Percentiles rank a stretch among this genome's conserved stretches.
phyloP scores from a whole-genome alignment of 2,113 vertebrate species.

The Onychorhynchus coronatus region DNA sequence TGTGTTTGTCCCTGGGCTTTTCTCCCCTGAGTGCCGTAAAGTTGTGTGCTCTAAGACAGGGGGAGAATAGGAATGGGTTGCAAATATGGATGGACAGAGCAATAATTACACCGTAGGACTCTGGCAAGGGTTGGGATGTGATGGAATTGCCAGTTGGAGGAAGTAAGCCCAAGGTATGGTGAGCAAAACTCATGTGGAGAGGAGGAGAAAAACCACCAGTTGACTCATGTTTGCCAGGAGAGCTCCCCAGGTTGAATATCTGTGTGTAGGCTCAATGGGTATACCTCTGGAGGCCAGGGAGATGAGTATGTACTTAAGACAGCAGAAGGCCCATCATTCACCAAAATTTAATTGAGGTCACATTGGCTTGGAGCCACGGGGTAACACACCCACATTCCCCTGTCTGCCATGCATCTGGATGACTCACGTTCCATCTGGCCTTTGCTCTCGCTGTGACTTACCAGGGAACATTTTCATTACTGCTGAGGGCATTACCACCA shows the following conservation, averaged over 20 bases:
- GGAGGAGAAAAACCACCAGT: neutral
- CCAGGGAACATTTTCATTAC: neutral
- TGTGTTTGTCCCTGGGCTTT: neutral
- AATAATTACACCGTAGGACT: neutral
- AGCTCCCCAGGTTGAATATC: neutral
- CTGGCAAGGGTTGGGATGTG: neutral
- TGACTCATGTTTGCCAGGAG: neutral
- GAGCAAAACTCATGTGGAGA: neutral
- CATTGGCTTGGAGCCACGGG: slow-evolving; percentile 12
- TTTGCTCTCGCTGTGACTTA: neutral
- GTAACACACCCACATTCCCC: slow-evolving; percentile 49
- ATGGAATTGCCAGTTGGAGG: neutral
- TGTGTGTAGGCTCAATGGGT: neutral
- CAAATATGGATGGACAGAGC: neutral
- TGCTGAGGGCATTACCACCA: neutral
- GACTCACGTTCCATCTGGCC: neutral
- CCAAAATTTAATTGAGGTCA: slow-evolving; percentile 40
- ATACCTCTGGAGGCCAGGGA: neutral
- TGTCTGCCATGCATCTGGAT: neutral
- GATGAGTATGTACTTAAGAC: neutral
- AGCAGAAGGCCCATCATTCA: slow-evolving; percentile 28
- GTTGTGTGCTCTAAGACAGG: neutral
- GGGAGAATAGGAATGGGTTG: neutral
- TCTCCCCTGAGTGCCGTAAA: neutral
- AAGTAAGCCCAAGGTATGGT: neutral